Conservation (phyloP, 2,113 vertebrate species). For the Lamprologus ornatipinnis region DNA sequence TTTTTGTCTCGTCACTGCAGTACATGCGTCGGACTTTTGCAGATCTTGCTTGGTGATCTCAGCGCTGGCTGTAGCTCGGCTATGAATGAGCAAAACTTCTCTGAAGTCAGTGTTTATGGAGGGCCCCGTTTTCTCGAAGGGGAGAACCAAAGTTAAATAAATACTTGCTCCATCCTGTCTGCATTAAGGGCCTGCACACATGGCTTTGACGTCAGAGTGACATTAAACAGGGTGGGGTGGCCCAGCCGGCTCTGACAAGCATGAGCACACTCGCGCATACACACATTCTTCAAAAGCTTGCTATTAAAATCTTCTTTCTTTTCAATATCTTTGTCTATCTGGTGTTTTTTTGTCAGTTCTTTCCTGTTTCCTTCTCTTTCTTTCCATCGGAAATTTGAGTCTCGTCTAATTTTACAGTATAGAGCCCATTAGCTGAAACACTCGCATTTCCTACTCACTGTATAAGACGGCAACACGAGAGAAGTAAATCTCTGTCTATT, state of each 20-base stretch:
- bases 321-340: background rate
- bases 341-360: background rate
- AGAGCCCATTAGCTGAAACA: background rate
- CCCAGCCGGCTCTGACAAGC: constrained; percentile 40
- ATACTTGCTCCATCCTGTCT: constrained; percentile 67
- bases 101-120: constrained; percentile 56
- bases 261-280: background rate
- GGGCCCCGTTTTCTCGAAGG: constrained; percentile 46
- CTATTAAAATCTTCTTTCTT: background rate
- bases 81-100: constrained; percentile 40
- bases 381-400: background rate
- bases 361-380: background rate
- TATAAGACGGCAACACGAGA: background rate
- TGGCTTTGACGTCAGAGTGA: constrained; percentile 72
- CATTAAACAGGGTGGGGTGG: constrained; percentile 69
- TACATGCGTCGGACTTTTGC: background rate
- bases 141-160: constrained; percentile 71
- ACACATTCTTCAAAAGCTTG: background rate
- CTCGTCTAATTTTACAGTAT: background rate
- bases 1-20: background rate
- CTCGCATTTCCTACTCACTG: background rate
- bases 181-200: constrained; percentile 64
- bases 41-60: constrained; percentile 41
- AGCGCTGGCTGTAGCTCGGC: constrained; percentile 25
- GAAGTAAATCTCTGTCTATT: background rate